Evolutionary conservation across 2,888 invertebrate species (phyloP), one percentile per base, ranked within the genome.

Genomic region (Chromoteleia sp.): DNA sequence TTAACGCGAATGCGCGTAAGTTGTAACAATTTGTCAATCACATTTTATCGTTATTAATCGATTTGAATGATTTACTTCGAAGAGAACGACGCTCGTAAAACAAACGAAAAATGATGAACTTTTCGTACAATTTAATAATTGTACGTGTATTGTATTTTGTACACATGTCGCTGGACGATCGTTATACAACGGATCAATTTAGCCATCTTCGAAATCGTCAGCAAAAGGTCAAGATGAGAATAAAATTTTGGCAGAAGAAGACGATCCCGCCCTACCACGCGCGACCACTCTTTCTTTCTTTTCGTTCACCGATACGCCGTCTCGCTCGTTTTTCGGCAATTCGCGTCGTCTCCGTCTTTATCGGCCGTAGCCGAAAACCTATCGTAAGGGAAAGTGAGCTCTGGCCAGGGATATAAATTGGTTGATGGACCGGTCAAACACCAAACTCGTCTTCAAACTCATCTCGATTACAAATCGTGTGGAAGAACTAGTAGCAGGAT

Each of bases 401-500:
- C 84, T 77, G 63, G 58, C 70, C 81, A 84, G 83, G 80, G 77
- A 81, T 90, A 91, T 90, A 90, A 90, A 90, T 89, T 88, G 84
- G 74, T 84, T 83, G 77, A 83, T 76, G 56, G 70, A 54, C 59
- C 81, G 56, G 36, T 56, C 74, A 58, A 82, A 83, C 79, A 84
- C 86, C 85, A 86, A 86, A 84, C 85, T 85, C 87, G 86, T 84
- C 86, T 82, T 85, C 83, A 84, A 86, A 81, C 84, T 84, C 84
- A 83, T 78, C 84, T 67, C 81, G 82, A 82, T 78, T 73, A 80
- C 81, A 65, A 83, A 70, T 79, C 80, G 45, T 65, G 56, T 52
- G 54, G 61, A 74, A 36, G 43, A 76, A 67, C 43, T 65, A 67
- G 63, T 77, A 65, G 54, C 85, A 87, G 83, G 83, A 91, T 91